A percentile compares a stretch with the other conserved stretches of the same genome.
Evolutionary conservation across 2,888 invertebrate genomes (phyloP).

Genomic region (Abrostola triplasia): DNA sequence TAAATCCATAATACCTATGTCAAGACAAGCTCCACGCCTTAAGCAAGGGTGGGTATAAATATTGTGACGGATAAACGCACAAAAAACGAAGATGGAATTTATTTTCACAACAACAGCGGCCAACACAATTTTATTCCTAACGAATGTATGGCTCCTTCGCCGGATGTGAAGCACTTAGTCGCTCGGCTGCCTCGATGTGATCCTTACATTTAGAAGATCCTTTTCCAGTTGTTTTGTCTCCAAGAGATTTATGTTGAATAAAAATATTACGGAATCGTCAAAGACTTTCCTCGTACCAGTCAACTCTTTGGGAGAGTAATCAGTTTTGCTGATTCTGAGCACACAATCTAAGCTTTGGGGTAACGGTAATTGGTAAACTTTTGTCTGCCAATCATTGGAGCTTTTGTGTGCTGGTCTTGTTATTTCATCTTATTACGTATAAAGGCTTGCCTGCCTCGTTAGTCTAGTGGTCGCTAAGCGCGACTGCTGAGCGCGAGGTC

Average conservation of each 20-base stretch:
- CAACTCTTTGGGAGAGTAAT: constrained; percentile 13
- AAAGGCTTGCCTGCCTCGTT: too few relatives aligned
- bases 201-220: constrained; percentile 55
- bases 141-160: constrained; percentile 51
- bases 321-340: constrained; percentile 41
- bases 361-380: constrained; percentile 50
- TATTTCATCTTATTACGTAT: constrained; percentile 19
- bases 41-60: constrained; percentile 28
- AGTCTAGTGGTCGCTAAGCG: too few relatives aligned
- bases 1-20: constrained; percentile 40
- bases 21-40: constrained; percentile 33
- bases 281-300: constrained; percentile 13
- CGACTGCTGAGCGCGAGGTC: too few relatives aligned
- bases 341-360: constrained; percentile 37
- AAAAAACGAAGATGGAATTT: constrained; percentile 37
- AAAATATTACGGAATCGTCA: constrained; percentile 25
- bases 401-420: constrained; percentile 25
- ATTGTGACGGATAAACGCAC: constrained; percentile 23
- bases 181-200: constrained; percentile 38
- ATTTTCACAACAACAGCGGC: constrained; percentile 51
- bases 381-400: constrained; percentile 38
- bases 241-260: constrained; percentile 53
- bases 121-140: constrained; percentile 53
- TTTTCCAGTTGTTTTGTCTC: constrained; percentile 51
- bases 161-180: constrained; percentile 58